A percentile compares a stretch with the other conserved stretches of the same genome.
Evolutionary conservation across 2,113 vertebrate species (phyloP).

Genomic region (Pelusios castaneus): DNA sequence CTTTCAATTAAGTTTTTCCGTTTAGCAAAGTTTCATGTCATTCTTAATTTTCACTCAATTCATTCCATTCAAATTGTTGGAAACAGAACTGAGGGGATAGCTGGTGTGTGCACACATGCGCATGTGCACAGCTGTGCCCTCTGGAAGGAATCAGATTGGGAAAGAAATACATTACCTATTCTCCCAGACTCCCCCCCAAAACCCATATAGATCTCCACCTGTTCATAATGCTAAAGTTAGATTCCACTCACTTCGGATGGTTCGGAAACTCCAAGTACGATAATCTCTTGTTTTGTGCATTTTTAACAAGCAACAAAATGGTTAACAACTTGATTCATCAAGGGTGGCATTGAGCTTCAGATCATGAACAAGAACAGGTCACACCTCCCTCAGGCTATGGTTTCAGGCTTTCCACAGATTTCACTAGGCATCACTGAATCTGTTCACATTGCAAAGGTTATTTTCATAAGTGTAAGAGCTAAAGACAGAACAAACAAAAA

Average conservation of each 20-base stretch:
- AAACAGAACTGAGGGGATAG: neutral
- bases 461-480: conserved; percentile 13
- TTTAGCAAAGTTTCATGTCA: neutral
- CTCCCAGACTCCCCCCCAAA: neutral
- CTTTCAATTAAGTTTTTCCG: neutral
- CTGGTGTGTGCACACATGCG: neutral
- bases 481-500: conserved; percentile 26
- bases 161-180: conserved; percentile 33
- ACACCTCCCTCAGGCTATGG: neutral
- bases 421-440: neutral
- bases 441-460: neutral
- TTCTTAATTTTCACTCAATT: neutral
- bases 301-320: neutral
- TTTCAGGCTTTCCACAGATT: neutral
- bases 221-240: neutral
- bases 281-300: neutral
- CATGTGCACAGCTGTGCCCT: neutral
- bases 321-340: neutral
- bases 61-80: neutral
- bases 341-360: conserved; percentile 1
- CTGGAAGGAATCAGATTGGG: neutral
- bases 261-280: neutral
- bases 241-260: neutral
- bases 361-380: neutral
- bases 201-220: neutral